A percentile compares a stretch with the other conserved stretches of the same genome.
Evolutionary conservation across 2,113 vertebrate genomes (phyloP).

Genomic region (Rhinichthys klamathensis): DNA sequence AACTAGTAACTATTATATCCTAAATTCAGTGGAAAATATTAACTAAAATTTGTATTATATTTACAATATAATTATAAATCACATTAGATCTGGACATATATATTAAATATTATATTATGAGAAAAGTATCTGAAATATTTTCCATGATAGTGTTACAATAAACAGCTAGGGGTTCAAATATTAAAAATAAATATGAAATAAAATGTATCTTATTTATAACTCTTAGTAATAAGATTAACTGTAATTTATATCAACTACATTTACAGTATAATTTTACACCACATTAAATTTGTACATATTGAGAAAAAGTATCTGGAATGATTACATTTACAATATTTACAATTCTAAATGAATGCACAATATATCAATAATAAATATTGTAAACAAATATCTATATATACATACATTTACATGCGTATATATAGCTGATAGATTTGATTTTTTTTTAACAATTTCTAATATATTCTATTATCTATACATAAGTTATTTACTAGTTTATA

Average conservation of each 20-base stretch:
- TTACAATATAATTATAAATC: background rate
- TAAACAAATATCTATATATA: background rate
- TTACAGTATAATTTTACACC: background rate
- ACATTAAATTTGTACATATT: background rate
- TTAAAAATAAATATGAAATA: background rate
- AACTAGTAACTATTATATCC: background rate
- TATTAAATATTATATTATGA: no score
- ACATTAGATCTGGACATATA: no score
- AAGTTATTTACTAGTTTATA: background rate
- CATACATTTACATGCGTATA: no score
- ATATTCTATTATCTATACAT: background rate
- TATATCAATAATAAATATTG: background rate
- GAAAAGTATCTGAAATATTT: background rate
- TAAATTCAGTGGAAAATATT: background rate
- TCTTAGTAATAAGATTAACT: background rate
- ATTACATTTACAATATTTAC: background rate
- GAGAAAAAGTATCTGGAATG: background rate
- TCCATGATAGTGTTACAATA: background rate
- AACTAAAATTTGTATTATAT: background rate
- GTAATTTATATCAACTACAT: background rate
- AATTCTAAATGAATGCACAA: background rate
- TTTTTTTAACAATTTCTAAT: background rate
- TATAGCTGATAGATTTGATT: background rate
- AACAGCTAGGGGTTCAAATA: background rate
- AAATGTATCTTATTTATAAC: background rate